Percentiles rank a stretch among this genome's conserved stretches.
phyloP scores from a whole-genome alignment of 1,140 invertebrate species.

The Drosophila rhopaloa region DNA sequence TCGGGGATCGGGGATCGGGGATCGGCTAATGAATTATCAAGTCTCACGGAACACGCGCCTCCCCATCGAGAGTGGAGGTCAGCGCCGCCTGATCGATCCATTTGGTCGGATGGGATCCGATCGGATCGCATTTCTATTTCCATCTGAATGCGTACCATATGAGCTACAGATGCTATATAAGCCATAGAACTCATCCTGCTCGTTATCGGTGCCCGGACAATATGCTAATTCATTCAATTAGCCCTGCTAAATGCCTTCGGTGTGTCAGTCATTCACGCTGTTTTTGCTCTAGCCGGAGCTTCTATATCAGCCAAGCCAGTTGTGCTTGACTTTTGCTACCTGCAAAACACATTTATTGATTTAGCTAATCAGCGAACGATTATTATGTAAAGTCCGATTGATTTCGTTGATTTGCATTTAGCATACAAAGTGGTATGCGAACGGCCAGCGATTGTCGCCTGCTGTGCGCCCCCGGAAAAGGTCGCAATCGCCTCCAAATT shows the following conservation, averaged over 20 bases:
- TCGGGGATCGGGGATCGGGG: not conserved
- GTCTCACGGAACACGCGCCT: slow-evolving; percentile 33
- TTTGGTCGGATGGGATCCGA: not conserved
- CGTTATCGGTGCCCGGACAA: slow-evolving; percentile 49
- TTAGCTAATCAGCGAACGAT: slow-evolving; percentile 79
- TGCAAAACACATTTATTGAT: slow-evolving; percentile 78
- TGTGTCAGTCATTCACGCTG: slow-evolving; percentile 33
- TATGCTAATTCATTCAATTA: slow-evolving; percentile 80
- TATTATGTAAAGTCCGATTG: slow-evolving; percentile 77
- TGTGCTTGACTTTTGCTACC: slow-evolving; percentile 76
- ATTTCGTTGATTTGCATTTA: slow-evolving; percentile 52
- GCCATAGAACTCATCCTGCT: slow-evolving; percentile 25
- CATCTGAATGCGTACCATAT: slow-evolving; percentile 8
- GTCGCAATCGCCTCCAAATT: slow-evolving; percentile 12
- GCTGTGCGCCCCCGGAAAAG: slow-evolving; percentile 39
- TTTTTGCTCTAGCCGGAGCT: not conserved
- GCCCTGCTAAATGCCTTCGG: slow-evolving; percentile 53
- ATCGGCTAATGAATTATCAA: slow-evolving; percentile 53
- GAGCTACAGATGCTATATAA: not conserved
- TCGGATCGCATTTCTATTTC: slow-evolving; percentile 25
- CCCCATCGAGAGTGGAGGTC: slow-evolving; percentile 32
- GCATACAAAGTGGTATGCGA: slow-evolving; percentile 68
- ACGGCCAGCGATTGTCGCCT: slow-evolving; percentile 12
- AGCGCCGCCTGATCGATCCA: slow-evolving; percentile 37
- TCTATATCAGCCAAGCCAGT: slow-evolving; percentile 19